Conservation (phyloP, 2,113 vertebrate species). For the Psilopsiagon aymara region DNA sequence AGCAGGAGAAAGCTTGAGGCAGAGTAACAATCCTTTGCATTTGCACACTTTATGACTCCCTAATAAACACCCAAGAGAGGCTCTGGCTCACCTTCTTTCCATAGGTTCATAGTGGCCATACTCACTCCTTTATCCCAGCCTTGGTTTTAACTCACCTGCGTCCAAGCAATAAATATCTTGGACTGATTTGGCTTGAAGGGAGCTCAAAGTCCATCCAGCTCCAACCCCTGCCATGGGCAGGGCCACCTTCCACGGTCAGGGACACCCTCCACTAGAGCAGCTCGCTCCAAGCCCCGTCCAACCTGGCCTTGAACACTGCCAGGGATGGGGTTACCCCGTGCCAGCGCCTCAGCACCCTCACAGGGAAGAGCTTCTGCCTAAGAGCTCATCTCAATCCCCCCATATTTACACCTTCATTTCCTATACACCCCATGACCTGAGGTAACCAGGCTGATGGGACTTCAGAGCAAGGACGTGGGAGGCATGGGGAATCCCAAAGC, state of each 20-base stretch:
- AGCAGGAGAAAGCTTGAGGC: not conserved
- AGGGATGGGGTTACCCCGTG: no score
- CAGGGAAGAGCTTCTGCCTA: not conserved
- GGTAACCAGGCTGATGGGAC: not conserved
- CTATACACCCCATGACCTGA: not conserved
- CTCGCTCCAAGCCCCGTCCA: not conserved
- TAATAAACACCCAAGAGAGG: not conserved
- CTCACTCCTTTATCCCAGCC: not conserved
- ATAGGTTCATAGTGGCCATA: not conserved
- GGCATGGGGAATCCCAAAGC: not conserved
- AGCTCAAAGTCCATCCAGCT: not conserved
- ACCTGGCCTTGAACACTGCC: not conserved
- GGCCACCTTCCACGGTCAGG: not conserved
- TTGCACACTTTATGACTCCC: not conserved
- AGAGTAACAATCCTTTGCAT: rapidly evolving
- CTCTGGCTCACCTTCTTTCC: not conserved
- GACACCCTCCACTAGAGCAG: no score
- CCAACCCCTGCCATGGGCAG: not conserved
- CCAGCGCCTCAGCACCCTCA: not conserved
- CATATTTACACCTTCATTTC: not conserved
- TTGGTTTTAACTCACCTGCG: not conserved
- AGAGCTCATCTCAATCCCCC: not conserved
- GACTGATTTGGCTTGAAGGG: not conserved
- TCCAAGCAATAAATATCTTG: not conserved
- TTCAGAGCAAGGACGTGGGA: not conserved